Evolutionary conservation across 2,888 invertebrate genomes (phyloP).

Genomic region (Ceriagrion tenellum): DNA sequence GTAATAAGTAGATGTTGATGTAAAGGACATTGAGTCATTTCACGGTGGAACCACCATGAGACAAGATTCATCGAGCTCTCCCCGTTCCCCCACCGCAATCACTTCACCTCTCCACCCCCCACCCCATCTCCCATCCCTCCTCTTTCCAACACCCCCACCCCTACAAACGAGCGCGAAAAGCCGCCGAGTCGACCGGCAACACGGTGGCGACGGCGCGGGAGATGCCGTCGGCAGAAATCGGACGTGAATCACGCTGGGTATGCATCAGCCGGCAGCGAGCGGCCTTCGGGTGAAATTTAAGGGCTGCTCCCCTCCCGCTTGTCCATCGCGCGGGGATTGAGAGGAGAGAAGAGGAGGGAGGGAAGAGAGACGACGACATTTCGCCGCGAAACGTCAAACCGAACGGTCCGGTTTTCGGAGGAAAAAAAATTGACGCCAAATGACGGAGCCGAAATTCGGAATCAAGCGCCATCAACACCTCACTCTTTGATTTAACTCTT

Average conservation of each 20-base stretch:
- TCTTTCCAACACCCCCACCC: neutral
- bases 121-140: neutral
- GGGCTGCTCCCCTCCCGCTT: neutral
- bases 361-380: neutral
- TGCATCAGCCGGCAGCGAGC: neutral
- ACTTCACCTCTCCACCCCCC: neutral
- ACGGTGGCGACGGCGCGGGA: neutral
- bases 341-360: neutral
- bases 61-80: too few relatives aligned
- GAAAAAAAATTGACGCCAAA: too few relatives aligned
- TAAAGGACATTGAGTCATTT: too few relatives aligned
- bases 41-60: too few relatives aligned
- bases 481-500: too few relatives aligned
- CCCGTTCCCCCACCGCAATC: too few relatives aligned
- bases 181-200: neutral
- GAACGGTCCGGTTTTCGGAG: too few relatives aligned
- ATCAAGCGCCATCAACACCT: too few relatives aligned
- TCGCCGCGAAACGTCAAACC: neutral
- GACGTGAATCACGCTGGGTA: neutral
- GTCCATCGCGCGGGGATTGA: neutral
- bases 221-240: neutral
- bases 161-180: neutral
- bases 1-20: too few relatives aligned
- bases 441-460: too few relatives aligned
- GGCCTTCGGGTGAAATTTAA: neutral